Evolutionary conservation across 2,888 invertebrate genomes (phyloP), one percentile per base, ranked within the genome.

Genomic region (Slavum lentiscoides): DNA sequence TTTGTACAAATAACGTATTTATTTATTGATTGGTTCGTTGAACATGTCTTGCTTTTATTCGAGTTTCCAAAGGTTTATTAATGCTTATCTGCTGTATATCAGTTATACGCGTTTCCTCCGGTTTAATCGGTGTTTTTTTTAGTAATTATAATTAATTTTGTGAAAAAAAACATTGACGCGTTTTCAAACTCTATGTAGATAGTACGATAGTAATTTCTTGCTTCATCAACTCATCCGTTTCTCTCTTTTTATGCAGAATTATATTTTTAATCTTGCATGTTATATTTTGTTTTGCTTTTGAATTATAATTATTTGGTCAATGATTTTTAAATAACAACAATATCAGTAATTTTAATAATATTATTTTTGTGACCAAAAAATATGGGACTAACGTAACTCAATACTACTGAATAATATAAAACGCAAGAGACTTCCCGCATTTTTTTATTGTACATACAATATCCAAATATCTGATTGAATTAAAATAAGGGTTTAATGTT

Each of bases 1-100:
- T 75, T 75, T 67, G 75, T 58, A 67, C 43, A 67, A 43, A 75
- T 59, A 67, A 67, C 67, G 43, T 67, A 75, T 75, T 75, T 75
- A 75, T 55, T n/a, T 19, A 64, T 74, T 49, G 30, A 49, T 13
- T 59, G 19, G 61, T 62, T 6, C 43, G 68, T 76, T 76, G 55
- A 66, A 66, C 19, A 39, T 55, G 39, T 64, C 5, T 13, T 17
- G 49, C 49, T 49, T 59, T 75, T 58, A 21, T 75, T 75, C 11
- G 17, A 43, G 66, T 67, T 67, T 43, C 55, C 66, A 59, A 37
- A 5, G n/a, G 23, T 30, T 58, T 68, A 43, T 76, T 76, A 67
- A 61, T 68, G 55, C 66, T 67, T 67, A 68, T n/a, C 23, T 13
- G 39, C 19, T 13, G 39, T 58, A n/a, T 55, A 66, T 66, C 43